These are phyloP conservation scores for Eucera pruinosa DNA, from an alignment of 2,888 invertebrate genomes.

Conservation along the genomic window DNA sequence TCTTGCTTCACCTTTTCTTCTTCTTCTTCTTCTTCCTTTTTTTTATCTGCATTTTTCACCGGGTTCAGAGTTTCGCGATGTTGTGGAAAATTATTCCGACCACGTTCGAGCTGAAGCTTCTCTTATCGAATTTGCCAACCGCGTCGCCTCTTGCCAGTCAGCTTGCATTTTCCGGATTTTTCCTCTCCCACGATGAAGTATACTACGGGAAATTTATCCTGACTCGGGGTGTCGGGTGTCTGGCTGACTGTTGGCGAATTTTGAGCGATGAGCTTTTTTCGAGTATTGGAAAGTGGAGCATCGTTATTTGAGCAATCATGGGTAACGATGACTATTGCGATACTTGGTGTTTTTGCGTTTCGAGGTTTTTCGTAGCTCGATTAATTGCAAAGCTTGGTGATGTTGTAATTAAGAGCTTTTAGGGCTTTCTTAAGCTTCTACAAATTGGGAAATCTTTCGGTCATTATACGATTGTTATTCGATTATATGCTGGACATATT, in stretches of 20 bases:
- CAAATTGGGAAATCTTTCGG: too few species aligned
- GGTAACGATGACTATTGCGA: too few species aligned
- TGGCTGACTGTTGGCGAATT: background rate
- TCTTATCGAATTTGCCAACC: constrained; percentile 35
- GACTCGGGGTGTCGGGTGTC: background rate
- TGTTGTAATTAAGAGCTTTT: too few species aligned
- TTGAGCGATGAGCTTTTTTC: background rate
- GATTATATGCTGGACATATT: too few species aligned
- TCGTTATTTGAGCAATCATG: background rate
- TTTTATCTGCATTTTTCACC: background rate
- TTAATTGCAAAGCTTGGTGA: too few species aligned
- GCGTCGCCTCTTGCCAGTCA: constrained; percentile 9
- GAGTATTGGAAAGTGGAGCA: background rate
- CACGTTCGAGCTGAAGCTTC: constrained; percentile 23
- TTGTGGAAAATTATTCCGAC: constrained; percentile 4
- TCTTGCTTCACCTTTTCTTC: background rate
- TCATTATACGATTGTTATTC: too few species aligned
- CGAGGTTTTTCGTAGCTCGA: too few species aligned
- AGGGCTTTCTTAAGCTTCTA: too few species aligned
- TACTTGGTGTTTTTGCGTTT: too few species aligned
- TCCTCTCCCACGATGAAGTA: constrained; percentile 2
- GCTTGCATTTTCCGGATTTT: constrained; percentile 16
- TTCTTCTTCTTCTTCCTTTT: background rate
- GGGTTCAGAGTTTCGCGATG: background rate
- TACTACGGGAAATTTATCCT: background rate